Evolutionary conservation across 2,888 invertebrate species (phyloP), one percentile per base, ranked within the genome.

Genomic region (Xestoiulus laeticollis): DNA sequence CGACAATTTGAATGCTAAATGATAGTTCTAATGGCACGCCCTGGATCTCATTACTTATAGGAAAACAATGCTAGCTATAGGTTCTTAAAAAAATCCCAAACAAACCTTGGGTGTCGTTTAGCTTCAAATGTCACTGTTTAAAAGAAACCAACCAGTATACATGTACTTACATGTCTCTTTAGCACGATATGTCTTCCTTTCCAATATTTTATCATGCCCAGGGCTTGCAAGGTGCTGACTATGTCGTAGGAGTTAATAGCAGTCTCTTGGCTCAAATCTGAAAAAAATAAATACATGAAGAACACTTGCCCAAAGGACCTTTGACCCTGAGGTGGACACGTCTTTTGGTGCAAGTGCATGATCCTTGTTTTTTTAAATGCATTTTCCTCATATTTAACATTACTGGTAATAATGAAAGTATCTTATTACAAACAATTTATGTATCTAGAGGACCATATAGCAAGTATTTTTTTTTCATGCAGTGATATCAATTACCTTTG

Each of bases 141-240:
- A 78, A 26, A 30, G 78, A 3, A 30, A 78, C 78, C 30, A 22
- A 22, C 22, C 22, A 22, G 22, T 68, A 68, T 22, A n/a, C n/a
- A n/a, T n/a, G n/a, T 5, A 84, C 93, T 91, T 90, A 96, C 96
- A 95, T 96, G 96, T 93, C 97, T 96, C 92, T 97, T 98, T 87
- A 99, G 94, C 87, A 99, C 97, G 90, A 99, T 96, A 93, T 99
- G 99, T 92, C 98, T 98, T 89, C 98, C 98, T 93, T 99, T 99
- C 98, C 99, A 99, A 92, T 99, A 99, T 93, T 99, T 99, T 95
- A 99, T 96, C 94, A 99, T 97, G 10, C 98, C 98, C 89, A 99
- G 93, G 26, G 98, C 97, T 91, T 99, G 98, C 82, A 99, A 93
- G 4, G 99, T 99, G 90, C 98, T 98, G 33, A 99, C 98, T 89